phyloP scores from a whole-genome alignment of 2,797 vertebrate species.

The Acanthopagrus latus region DNA sequence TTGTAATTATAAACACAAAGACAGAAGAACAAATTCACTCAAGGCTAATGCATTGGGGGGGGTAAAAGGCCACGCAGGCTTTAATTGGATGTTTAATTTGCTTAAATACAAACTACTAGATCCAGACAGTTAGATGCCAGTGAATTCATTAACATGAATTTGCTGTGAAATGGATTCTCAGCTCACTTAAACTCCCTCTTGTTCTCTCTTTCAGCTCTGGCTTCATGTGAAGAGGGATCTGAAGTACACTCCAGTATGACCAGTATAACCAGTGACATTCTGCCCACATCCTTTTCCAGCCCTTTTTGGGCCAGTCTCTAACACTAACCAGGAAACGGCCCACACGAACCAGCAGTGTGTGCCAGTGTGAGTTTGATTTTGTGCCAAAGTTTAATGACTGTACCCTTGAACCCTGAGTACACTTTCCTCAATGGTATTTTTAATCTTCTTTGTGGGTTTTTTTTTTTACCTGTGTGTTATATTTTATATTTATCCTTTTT shows the following conservation, averaged over 20 bases:
- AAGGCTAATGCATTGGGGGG: background rate
- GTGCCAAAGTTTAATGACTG: constrained; percentile 73
- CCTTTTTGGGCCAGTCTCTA: constrained; percentile 59
- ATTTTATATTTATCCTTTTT: constrained; percentile 78
- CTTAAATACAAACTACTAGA: background rate
- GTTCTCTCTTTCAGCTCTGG: constrained; percentile 78
- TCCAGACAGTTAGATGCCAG: background rate
- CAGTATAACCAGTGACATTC: constrained; percentile 58
- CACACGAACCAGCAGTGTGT: constrained; percentile 42
- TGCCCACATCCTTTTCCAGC: constrained; percentile 38
- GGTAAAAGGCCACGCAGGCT: background rate
- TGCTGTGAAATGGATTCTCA: background rate
- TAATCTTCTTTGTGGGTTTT: constrained; percentile 50
- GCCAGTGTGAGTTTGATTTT: constrained; percentile 36
- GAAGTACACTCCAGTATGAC: constrained; percentile 45
- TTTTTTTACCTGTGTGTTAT: constrained; percentile 60
- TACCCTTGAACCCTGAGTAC: constrained; percentile 43
- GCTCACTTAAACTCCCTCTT: background rate
- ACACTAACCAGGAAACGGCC: constrained; percentile 55
- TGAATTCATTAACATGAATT: background rate
- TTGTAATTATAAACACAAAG: background rate
- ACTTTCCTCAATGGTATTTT: constrained; percentile 55
- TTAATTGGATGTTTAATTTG: background rate
- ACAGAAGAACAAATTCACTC: background rate
- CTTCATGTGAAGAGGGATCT: constrained; percentile 82